Evolutionary conservation across 2,888 invertebrate genomes (phyloP).

Genomic region (Caenorhabditis doughertyi): DNA sequence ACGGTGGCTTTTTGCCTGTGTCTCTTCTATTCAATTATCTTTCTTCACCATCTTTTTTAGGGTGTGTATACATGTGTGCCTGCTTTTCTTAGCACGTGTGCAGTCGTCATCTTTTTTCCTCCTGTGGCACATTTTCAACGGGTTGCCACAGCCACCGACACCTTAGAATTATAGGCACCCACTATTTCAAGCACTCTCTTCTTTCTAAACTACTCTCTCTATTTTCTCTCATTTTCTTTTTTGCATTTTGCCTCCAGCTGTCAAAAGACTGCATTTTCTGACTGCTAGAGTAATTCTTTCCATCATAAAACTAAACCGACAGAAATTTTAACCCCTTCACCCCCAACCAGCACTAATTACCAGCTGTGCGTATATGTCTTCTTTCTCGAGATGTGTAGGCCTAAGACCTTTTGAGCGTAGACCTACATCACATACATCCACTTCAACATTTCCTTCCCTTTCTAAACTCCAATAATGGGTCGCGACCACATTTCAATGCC

Average conservation of each 20-base stretch:
- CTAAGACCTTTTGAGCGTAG: constrained; percentile 31
- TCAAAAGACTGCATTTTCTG: constrained; percentile 12
- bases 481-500: constrained; percentile 58
- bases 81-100: constrained; percentile 47
- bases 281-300: constrained; percentile 20
- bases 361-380: constrained; percentile 57
- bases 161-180: constrained; percentile 42
- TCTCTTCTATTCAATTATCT: constrained; percentile 21
- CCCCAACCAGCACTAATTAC: constrained; percentile 43
- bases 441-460: constrained; percentile 49
- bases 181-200: constrained; percentile 30
- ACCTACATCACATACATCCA: constrained; percentile 43
- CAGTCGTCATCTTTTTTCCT: not conserved
- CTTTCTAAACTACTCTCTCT: constrained; percentile 4
- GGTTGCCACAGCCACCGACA: constrained; percentile 54
- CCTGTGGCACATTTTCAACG: constrained; percentile 26
- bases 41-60: constrained; percentile 10
- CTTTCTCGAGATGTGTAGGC: constrained; percentile 31
- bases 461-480: constrained; percentile 54
- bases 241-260: constrained; percentile 2
- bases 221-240: not conserved
- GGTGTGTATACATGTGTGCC: constrained; percentile 20
- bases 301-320: constrained; percentile 44
- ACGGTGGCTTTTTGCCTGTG: constrained; percentile 33
- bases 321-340: constrained; percentile 33